Evolutionary conservation across 2,797 vertebrate species (phyloP), one percentile per base, ranked within the genome.

Genomic region (Poeciliopsis turneri): DNA sequence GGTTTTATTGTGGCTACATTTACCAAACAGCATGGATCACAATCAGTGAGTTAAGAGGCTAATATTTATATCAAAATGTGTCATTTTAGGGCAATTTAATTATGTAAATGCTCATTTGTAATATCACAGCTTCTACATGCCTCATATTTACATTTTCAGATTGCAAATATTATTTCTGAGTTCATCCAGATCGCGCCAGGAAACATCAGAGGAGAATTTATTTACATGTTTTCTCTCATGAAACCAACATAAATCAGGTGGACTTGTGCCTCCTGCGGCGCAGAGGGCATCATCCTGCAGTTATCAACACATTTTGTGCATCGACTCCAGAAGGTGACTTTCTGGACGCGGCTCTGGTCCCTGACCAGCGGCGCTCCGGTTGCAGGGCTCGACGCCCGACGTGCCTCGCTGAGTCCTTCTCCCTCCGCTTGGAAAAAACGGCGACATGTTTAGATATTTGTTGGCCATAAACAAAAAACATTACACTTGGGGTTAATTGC

Each of bases 401-500:
- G 74, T 74, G 79, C 85, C 79, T 90, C 79, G 82, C 47, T 82
- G 81, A 70, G 1, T 41, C 57, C 46, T 68, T 78, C 47, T 88
- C 77, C 84, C 76, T 39, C n/a, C 73, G 79, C 12, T 0, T 79
- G 68, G 39, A 45, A 15, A 77, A 47, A 18, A 0, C 53, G 43
- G 51, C 83, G 74, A 59, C 69, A 79, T 16, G 4, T 45, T 68
- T 41, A 43, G 39, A 45, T 28, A 45, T 70, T 70, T 45, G 41
- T 70, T 20, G 55, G 64, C 77, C 70, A 74, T 71, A 80, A 64
- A 70, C 68, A 45, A 75, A 83, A 51, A 25, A 25, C 49, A 77
- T n/a, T 75, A 66, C 88, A 85, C 83, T 23, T 4, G 73, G 71
- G 81, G 59, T 82, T 83, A 64, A 83, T 78, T 83, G 72, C n/a